phyloP scores from a whole-genome alignment of 2,113 vertebrate genomes.

The Pygoscelis antarcticus region DNA sequence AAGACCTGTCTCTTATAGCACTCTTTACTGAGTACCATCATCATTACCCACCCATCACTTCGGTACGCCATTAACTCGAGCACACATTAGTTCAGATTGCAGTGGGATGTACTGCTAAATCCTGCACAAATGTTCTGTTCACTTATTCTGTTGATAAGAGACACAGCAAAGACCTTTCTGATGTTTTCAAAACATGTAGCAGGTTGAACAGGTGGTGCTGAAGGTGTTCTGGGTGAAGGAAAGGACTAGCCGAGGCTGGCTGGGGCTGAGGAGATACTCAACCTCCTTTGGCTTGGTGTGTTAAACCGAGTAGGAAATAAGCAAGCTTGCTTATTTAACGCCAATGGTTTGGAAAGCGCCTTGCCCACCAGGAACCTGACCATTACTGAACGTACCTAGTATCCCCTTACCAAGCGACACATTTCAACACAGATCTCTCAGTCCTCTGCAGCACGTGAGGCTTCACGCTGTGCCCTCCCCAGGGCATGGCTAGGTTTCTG shows the following conservation, averaged over 20 bases:
- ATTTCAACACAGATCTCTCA: not conserved
- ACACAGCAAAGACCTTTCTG: conserved; percentile 46
- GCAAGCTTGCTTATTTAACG: not conserved
- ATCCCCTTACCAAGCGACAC: not conserved
- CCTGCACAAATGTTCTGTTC: not conserved
- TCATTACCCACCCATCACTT: not conserved
- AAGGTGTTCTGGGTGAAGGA: conserved; percentile 29
- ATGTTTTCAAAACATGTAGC: conserved; percentile 66
- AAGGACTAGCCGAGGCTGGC: not conserved
- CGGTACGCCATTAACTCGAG: not conserved
- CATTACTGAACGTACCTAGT: not conserved
- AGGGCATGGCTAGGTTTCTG: not conserved
- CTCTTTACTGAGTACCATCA: not conserved
- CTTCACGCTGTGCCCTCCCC: not conserved
- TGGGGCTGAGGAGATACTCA: not conserved
- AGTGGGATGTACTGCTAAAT: not conserved
- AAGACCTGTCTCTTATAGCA: not conserved
- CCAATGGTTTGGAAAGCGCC: not conserved
- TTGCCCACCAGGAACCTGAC: not conserved
- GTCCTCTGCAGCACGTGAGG: not conserved
- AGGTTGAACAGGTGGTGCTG: conserved; percentile 34
- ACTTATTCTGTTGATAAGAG: conserved; percentile 39
- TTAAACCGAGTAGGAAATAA: not conserved
- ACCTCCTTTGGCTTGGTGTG: not conserved
- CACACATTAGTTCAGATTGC: not conserved